phyloP scores from a whole-genome alignment of 1,140 invertebrate genomes.

The Belonocnema kinseyi region DNA sequence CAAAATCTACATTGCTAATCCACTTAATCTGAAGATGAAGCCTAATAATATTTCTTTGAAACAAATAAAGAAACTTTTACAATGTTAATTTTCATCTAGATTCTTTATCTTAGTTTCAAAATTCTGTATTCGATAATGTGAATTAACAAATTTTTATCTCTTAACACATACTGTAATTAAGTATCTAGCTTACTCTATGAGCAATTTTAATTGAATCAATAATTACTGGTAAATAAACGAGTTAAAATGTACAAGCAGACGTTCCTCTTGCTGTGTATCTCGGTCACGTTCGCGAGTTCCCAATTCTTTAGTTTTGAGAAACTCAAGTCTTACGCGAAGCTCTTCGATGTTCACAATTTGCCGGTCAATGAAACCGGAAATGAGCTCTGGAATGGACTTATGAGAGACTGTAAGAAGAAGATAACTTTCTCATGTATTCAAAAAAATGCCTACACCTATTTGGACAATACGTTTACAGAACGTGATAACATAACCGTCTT shows the following conservation, averaged over 20 bases:
- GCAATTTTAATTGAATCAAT: too few species aligned
- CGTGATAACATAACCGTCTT: conserved; percentile 82
- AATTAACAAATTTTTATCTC: background rate
- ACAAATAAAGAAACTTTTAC: background rate
- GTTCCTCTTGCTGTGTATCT: conserved; percentile 52
- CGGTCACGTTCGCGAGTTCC: conserved; percentile 42
- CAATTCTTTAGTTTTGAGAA: conserved; percentile 61
- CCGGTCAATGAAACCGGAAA: conserved; percentile 77
- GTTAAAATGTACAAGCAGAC: conserved; percentile 55
- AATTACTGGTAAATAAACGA: too few species aligned
- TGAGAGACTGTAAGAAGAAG: conserved; percentile 81
- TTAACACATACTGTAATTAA: too few species aligned
- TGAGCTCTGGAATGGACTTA: conserved; percentile 82
- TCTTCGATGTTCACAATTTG: conserved; percentile 55
- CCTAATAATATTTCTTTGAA: background rate
- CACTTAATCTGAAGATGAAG: conserved; percentile 18
- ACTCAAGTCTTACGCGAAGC: conserved; percentile 55
- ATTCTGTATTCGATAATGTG: background rate
- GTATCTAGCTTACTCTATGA: too few species aligned
- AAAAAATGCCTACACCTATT: conserved; percentile 83
- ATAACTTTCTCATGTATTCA: conserved; percentile 84
- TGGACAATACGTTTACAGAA: conserved; percentile 80
- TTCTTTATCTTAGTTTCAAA: background rate
- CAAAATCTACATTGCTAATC: conserved; percentile 13
- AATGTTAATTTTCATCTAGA: background rate